Conservation (phyloP, 2,113 vertebrate genomes). For the Struthio camelus region DNA sequence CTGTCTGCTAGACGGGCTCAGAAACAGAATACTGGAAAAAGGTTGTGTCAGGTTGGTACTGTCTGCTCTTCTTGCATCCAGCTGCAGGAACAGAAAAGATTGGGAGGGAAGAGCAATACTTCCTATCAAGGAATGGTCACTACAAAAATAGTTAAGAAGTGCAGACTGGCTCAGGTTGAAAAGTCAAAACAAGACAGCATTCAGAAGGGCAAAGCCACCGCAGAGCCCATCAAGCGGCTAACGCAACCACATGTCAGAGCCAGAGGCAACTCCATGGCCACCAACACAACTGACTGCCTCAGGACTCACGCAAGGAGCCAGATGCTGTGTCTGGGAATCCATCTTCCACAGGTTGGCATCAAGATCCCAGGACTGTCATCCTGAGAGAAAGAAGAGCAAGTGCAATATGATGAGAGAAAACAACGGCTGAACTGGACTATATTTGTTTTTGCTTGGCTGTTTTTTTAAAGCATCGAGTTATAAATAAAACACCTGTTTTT, state of each 20-base stretch:
- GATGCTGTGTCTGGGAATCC: constrained; percentile 65
- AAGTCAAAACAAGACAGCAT: constrained; percentile 16
- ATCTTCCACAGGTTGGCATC: constrained; percentile 46
- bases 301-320: constrained; percentile 63
- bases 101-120: background rate
- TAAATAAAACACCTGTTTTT: constrained; percentile 41
- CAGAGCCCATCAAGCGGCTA: constrained; percentile 8
- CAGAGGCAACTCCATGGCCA: constrained; percentile 37
- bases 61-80: background rate
- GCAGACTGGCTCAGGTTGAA: background rate
- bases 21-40: background rate
- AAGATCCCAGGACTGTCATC: constrained; percentile 62
- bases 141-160: background rate
- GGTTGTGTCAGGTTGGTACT: background rate
- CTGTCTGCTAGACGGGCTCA: background rate
- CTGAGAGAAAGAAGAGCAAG: constrained; percentile 16
- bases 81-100: background rate
- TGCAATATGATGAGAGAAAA: constrained; percentile 20
- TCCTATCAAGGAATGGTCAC: background rate
- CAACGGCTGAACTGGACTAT: background rate
- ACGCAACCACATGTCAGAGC: constrained; percentile 42
- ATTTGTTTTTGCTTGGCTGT: background rate
- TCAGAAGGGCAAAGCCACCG: constrained; percentile 1
- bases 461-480: background rate
- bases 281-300: constrained; percentile 6